Conservation (phyloP, 2,113 vertebrate species). For the Sceloporus tristichus region DNA sequence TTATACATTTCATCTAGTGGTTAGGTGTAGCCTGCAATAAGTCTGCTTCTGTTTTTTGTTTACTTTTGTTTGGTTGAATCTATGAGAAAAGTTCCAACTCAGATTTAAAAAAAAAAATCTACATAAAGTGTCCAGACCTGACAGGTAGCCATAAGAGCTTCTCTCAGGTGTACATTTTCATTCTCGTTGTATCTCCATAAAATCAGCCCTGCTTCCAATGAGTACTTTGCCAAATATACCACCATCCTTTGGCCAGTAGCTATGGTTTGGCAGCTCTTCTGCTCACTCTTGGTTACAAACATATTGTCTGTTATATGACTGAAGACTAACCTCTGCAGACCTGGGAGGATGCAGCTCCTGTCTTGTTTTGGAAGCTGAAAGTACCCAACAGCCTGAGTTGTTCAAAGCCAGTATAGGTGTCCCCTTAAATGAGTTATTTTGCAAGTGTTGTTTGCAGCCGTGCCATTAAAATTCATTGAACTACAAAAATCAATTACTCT, state of each 20-base stretch:
- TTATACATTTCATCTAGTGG: background rate
- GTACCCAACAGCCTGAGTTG: background rate
- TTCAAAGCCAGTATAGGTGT: constrained; percentile 16
- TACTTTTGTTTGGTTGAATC: background rate
- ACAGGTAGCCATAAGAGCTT: background rate
- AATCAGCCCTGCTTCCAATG: background rate
- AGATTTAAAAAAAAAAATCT: background rate
- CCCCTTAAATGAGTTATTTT: background rate
- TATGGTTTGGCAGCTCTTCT: background rate
- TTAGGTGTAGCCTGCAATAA: background rate
- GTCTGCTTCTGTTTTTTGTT: background rate
- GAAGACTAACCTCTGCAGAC: rapidly evolving
- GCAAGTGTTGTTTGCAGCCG: constrained; percentile 29
- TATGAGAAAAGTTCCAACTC: background rate
- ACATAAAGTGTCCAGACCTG: background rate
- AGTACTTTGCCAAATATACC: background rate
- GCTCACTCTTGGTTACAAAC: background rate
- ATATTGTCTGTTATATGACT: background rate
- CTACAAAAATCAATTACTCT: constrained; percentile 53
- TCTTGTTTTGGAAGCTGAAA: background rate
- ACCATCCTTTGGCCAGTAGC: background rate
- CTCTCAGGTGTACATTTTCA: background rate
- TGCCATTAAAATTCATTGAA: constrained; percentile 54
- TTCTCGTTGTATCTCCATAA: background rate
- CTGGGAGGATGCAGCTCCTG: rapidly evolving